Evolutionary conservation across 1,140 invertebrate genomes (phyloP), one percentile per base, ranked within the genome.

Genomic region (Megathymus violae): DNA sequence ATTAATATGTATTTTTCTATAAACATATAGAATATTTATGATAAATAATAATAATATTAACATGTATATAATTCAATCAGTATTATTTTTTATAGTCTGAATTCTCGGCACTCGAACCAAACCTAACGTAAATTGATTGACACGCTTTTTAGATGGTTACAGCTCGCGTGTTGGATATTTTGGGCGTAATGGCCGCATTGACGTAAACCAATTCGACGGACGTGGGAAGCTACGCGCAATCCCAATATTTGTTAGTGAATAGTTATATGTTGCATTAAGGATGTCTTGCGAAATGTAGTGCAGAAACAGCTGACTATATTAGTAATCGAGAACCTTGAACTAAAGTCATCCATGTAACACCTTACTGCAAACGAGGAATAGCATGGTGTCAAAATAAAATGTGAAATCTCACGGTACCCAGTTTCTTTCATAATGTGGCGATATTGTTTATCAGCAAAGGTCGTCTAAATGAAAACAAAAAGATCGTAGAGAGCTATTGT

Each of bases 401-500:
- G n/a, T n/a, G n/a, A 83, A 87, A 83, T 90, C 85, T 83, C 87
- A 90, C 85, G 80, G 63, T 83, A 75, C 80, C 75, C 81, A 80
- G 81, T 91, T 88, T 90, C 81, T 86, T 88, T 82, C 71, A 82
- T 83, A 80, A 74, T 83, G 68, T 85, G 65, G 82, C 76, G 78
- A 90, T 88, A 88, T 87, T 90, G 85, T 87, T 84, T 86, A 89
- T 89, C 83, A 88, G 84, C 83, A 87, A 85, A 91, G 85, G 88
- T 89, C 84, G 85, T 87, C 83, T 83, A 82, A 84, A 88, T 71
- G 79, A 87, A 88, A 89, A 89, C 86, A 89, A 88, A 88, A 88
- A 88, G 83, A 85, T 82, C 76, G 76, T 83, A 81, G 84, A 88
- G 78, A 83, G 78, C 84, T 78, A 88, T 88, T 88, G 83, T 86